These are phyloP conservation scores for Drosophila repletoides DNA, from an alignment of 1,140 invertebrate genomes.

Conservation along the genomic window DNA sequence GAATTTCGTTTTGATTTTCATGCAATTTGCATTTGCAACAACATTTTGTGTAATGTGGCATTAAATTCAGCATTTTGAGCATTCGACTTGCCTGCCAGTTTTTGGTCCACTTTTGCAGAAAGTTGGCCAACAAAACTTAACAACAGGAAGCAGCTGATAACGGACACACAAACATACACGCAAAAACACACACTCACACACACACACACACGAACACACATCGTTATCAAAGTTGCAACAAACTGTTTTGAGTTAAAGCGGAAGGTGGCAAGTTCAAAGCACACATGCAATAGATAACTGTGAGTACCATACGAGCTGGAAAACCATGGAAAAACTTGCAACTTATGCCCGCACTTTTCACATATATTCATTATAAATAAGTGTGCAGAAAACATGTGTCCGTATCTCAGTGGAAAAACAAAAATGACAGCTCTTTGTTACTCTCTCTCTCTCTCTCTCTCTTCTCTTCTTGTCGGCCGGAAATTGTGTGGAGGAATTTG, in stretches of 20 bases:
- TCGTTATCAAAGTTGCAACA: conserved; percentile 60
- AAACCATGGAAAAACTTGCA: conserved; percentile 51
- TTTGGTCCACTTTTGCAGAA: conserved; percentile 33
- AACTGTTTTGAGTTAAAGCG: conserved; percentile 71
- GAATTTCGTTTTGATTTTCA: conserved; percentile 61
- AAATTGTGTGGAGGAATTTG: conserved; percentile 48
- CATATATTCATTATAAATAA: conserved; percentile 66
- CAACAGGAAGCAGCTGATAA: conserved; percentile 76
- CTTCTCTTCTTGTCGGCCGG: conserved; percentile 34
- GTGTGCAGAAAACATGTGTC: conserved; percentile 30
- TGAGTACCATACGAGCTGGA: background rate
- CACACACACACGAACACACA: conserved; percentile 11
- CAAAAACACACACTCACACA: conserved; percentile 24
- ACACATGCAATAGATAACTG: conserved; percentile 37
- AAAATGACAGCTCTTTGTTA: conserved; percentile 35
- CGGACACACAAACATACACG: conserved; percentile 34
- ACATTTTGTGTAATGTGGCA: conserved; percentile 38
- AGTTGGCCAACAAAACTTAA: conserved; percentile 58
- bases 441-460: too few species aligned
- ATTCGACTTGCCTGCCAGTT: conserved; percentile 29
- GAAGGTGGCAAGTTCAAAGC: conserved; percentile 69
- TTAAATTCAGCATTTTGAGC: conserved; percentile 54
- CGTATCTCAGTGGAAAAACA: conserved; percentile 5
- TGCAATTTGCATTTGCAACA: conserved; percentile 35
- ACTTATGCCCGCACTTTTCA: conserved; percentile 67